These are phyloP conservation scores for Germaria angustata DNA, from an alignment of 2,888 invertebrate species.

Conservation along the genomic window DNA sequence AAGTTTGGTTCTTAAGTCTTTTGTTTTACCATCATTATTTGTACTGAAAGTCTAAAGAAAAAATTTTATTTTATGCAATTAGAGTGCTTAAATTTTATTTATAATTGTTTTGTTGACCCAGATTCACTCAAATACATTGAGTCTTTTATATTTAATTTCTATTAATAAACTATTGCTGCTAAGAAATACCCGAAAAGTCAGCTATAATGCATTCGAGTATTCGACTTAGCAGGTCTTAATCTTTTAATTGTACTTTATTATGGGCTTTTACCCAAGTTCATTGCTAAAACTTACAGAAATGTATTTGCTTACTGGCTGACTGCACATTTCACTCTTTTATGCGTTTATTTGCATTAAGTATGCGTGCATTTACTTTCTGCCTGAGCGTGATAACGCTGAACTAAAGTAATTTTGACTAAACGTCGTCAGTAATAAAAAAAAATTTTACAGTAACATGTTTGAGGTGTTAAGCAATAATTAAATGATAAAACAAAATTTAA, in stretches of 20 bases:
- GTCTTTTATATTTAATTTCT: no score
- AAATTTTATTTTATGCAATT: no score
- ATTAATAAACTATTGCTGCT: no score
- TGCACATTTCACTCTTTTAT: slow-evolving; percentile 43
- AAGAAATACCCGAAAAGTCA: no score
- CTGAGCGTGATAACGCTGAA: slow-evolving; percentile 42
- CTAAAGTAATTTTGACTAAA: background rate
- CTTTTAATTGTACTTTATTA: no score
- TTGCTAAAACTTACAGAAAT: slow-evolving; percentile 25
- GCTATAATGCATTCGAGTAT: no score
- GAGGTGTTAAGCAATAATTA: slow-evolving; percentile 1
- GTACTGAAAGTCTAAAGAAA: no score
- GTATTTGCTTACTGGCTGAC: slow-evolving; percentile 1
- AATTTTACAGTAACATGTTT: background rate
- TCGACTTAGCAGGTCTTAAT: no score
- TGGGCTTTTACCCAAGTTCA: slow-evolving; percentile 62
- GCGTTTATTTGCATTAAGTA: background rate
- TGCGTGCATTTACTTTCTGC: slow-evolving; percentile 8
- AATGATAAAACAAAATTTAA: background rate
- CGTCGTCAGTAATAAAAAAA: background rate
- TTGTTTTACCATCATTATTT: background rate
- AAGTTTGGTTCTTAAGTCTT: slow-evolving; percentile 39
- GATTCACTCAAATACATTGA: no score
- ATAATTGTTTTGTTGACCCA: no score
- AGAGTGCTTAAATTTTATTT: no score